A percentile compares a stretch with the other conserved stretches of the same genome.
phyloP scores from a whole-genome alignment of 2,113 vertebrate species.

The Podiceps cristatus region DNA sequence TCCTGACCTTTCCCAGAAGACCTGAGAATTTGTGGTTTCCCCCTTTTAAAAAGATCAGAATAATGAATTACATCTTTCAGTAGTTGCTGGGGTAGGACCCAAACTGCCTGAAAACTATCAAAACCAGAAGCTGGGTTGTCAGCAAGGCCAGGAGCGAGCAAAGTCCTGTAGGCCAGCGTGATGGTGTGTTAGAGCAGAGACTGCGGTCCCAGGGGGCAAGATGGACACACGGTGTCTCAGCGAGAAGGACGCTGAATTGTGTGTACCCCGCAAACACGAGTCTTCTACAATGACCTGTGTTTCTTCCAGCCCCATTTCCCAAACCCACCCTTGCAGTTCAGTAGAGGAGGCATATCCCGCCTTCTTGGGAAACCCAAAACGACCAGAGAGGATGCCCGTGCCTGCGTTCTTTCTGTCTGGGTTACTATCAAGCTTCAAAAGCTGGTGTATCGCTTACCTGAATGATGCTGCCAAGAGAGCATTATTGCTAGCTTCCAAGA shows the following conservation, averaged over 20 bases:
- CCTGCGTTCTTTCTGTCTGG: not conserved
- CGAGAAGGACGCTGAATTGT: not conserved
- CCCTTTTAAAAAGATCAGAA: not conserved
- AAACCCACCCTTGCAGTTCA: not conserved
- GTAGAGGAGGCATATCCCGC: not conserved
- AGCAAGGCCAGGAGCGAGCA: not conserved
- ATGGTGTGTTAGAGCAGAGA: not conserved
- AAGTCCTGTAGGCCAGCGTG: not conserved
- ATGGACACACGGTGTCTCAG: accelerated
- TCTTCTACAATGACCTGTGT: not conserved
- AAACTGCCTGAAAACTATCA: not conserved
- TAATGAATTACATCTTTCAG: not conserved
- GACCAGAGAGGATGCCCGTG: not conserved
- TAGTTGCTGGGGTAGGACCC: not conserved
- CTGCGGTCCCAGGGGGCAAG: not conserved
- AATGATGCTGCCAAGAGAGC: not conserved
- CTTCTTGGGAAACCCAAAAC: not conserved
- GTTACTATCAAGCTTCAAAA: not conserved
- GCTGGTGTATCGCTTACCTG: not conserved
- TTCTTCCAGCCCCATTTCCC: not conserved
- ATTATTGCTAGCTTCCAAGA: not conserved
- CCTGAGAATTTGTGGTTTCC: not conserved
- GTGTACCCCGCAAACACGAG: not conserved
- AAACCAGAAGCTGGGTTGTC: not conserved
- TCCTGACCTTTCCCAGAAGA: not conserved